Evolutionary conservation across 92 coral and sea anemone genomes (phyloP), one percentile per base, ranked within the genome.

Genomic region (Zoanthus sociatus): DNA sequence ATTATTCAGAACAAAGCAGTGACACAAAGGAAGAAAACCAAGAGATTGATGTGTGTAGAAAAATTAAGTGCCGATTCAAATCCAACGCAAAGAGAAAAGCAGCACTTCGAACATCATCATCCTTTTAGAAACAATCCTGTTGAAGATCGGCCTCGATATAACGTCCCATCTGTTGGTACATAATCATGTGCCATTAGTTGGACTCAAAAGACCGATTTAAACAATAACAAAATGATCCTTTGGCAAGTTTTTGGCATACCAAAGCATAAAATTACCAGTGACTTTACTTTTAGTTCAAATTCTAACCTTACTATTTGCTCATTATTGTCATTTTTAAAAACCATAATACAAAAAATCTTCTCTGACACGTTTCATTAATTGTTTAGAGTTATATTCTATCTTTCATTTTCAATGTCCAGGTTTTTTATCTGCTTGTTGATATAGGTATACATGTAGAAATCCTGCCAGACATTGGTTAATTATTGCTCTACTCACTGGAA

Each of bases 1-100:
- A 76, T 76, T 44, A 8, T 51, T 76, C 79, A 76, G 79, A 76
- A 76, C 42, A 76, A 4, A 37, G 20, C 79, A 76, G n/a, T 16
- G 37, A 7, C 48, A 76, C 42, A 47, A 64, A 50, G 48, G 79
- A 76, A 76, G 64, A 76, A 76, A n/a, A 61, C 79, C 79, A 76
- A 76, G 79, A 48, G 79, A 50, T 76, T 76, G 79, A 47, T 76
- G 45, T 17, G 79, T 44, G 10, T 76, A 48, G 47, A 76, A 30
- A 76, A 76, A 76, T 47, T 50, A 76, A 76, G 79, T 47, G 79
- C 20, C 14, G 48, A 18, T 76, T 76, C 79, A 76, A 76, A 44
- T 48, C 6, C 63, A 76, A 76, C 64, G 1, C 79, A 18, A 48
- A 76, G 63, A n/a, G 79, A 76, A 18, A 61, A 7, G 26, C 68